A percentile compares a stretch with the other conserved stretches of the same genome.
Evolutionary conservation across 2,113 vertebrate species (phyloP).

Genomic region (Elephantulus edwardii): DNA sequence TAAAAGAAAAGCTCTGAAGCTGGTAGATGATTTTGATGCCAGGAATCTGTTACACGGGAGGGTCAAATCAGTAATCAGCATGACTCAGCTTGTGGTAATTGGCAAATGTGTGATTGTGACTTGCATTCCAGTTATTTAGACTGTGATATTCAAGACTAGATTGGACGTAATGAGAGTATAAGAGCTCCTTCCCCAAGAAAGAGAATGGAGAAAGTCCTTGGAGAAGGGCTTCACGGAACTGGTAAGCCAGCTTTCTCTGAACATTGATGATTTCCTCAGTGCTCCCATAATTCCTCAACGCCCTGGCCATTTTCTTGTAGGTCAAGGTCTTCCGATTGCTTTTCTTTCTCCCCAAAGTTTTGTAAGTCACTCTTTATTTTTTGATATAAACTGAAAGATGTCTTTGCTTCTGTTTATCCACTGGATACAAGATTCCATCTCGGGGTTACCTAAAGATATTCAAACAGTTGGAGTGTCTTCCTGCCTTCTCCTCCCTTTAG

Average conservation of each 20-base stretch:
- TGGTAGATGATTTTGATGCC: conserved; percentile 10
- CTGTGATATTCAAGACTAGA: conserved; percentile 84
- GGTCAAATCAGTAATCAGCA: conserved; percentile 59
- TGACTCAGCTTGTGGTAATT: conserved; percentile 83
- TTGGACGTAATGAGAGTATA: conserved; percentile 77
- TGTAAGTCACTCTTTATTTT: conserved; percentile 97
- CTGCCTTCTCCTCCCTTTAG: conserved; percentile 86
- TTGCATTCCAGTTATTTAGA: conserved; percentile 83
- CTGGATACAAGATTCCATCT: conserved; percentile 95
- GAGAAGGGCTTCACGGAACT: conserved; percentile 93
- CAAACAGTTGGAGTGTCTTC: conserved; percentile 92
- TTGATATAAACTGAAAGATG: conserved; percentile 96
- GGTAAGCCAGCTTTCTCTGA: conserved; percentile 96
- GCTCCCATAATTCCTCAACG: conserved; percentile 95
- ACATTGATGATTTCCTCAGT: conserved; percentile 96
- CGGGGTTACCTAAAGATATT: conserved; percentile 92
- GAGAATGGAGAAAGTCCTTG: conserved; percentile 88
- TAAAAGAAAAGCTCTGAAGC: conserved; percentile 43
- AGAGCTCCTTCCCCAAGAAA: conserved; percentile 81
- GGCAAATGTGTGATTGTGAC: conserved; percentile 84
- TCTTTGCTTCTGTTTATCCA: conserved; percentile 92
- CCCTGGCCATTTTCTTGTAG: conserved; percentile 98
- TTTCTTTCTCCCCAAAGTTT: conserved; percentile 97
- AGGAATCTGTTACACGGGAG: background rate
- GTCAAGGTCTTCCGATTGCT: conserved; percentile 98